Evolutionary conservation across 1,140 invertebrate species (phyloP), one percentile per base, ranked within the genome.

Genomic region (Brevipalpus yothersi): DNA sequence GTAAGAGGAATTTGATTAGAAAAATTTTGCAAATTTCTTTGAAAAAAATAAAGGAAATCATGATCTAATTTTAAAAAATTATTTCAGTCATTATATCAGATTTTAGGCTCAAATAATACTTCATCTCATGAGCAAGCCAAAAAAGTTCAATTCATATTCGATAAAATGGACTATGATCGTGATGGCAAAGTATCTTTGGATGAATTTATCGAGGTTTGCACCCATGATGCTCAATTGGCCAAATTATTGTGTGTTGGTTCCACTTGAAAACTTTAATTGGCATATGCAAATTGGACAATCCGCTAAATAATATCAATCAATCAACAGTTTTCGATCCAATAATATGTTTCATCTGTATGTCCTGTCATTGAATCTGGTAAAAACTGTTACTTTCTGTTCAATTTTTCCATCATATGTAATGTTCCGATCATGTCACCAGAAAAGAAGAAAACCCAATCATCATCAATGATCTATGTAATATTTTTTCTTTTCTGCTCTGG

Each of bases 131-230:
- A 65, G 92, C 93, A 61, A 90, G 92, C 74, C 7, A 43, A 57
- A 55, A 61, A 61, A 42, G 60, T 63, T 2, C 62, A 63, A 23
- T 94, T 92, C 72, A 98, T 98, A 65, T 99, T 98, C 74, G 85
- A 86, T 53, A 96, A 96, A 74, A 96, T 98, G 92, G 93, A 98
- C 71, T 84, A 90, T 70, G 96, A 98, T 77, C 90, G 90, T 73
- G 93, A 97, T 73, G 91, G 91, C 53, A 90, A 95, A 70, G 77
- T 98, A 66, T 95, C 91, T 49, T 87, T 96, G 73, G 88, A 97
- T 63, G 94, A 99, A 75, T 98, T 99, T 74, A 82, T 98, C 39
- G 93, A 95, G 72, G 94, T 94, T 53, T 99, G 94, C 72, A 80
- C 97, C 67, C 88, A 95, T 70, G 94, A 99, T 70, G 90, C 93